phyloP scores from a whole-genome alignment of 2,113 vertebrate genomes.

The Ancistrus triradiatus region DNA sequence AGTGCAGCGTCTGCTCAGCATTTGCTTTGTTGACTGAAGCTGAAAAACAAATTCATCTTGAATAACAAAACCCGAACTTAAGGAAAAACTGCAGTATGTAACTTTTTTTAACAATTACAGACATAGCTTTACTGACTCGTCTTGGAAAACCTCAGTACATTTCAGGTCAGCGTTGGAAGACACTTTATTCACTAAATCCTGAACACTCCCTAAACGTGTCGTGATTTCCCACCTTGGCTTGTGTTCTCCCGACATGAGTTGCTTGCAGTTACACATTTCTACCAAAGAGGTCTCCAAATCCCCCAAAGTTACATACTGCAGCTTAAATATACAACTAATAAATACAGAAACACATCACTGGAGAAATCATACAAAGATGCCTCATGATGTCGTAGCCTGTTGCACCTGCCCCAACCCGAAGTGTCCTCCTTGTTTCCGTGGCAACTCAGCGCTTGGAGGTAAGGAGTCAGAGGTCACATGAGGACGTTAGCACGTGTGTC shows the following conservation, averaged over 20 bases:
- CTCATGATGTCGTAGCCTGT: slow-evolving; percentile 15
- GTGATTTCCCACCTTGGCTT: too few species aligned
- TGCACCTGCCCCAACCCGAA: slow-evolving; percentile 19
- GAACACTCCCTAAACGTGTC: too few species aligned
- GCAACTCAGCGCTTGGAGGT: slow-evolving; percentile 29
- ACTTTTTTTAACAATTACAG: slow-evolving; percentile 1
- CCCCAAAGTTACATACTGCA: slow-evolving; percentile 14
- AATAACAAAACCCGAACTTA: background rate
- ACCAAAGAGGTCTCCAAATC: background rate
- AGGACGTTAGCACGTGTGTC: slow-evolving; percentile 87
- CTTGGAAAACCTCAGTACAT: too few species aligned
- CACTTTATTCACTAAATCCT: too few species aligned
- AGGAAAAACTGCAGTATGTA: slow-evolving; percentile 30
- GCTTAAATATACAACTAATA: background rate
- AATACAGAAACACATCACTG: background rate
- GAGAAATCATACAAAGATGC: slow-evolving; percentile 3
- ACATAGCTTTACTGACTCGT: too few species aligned
- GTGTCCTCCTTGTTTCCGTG: slow-evolving; percentile 29
- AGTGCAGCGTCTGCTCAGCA: background rate
- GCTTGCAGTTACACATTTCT: background rate
- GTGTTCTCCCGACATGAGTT: too few species aligned
- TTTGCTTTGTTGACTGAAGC: too few species aligned
- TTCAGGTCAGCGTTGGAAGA: too few species aligned
- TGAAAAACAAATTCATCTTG: background rate
- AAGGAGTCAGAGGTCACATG: slow-evolving; percentile 32